These are phyloP conservation scores for Apostichopus leukothele DNA, from an alignment of 53 echinoderm and acorn worm species.

Conservation along the genomic window DNA sequence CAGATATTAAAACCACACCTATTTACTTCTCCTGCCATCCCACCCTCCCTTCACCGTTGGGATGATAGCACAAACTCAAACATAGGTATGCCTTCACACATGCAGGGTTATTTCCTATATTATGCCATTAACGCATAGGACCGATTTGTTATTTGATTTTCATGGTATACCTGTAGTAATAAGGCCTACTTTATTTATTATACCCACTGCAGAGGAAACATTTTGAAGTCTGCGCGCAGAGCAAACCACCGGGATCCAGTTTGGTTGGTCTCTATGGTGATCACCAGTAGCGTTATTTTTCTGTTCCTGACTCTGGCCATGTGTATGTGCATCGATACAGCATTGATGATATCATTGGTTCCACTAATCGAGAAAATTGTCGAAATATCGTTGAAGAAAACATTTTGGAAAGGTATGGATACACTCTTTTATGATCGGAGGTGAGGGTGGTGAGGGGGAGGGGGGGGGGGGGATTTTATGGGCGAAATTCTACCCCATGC, in stretches of 20 bases:
- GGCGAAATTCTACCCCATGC: not conserved
- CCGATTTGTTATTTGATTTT: no score
- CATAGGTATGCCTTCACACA: no score
- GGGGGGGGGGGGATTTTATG: not conserved
- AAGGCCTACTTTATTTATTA: not conserved
- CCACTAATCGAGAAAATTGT: conserved; percentile 6
- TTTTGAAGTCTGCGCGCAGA: conserved; percentile 29
- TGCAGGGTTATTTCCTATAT: no score
- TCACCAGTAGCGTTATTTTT: not conserved
- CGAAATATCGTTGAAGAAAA: not conserved
- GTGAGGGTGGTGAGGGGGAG: not conserved
- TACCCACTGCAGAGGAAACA: not conserved
- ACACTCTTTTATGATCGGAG: no score
- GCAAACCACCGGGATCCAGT: conserved; percentile 43
- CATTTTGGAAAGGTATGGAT: not conserved
- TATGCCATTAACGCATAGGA: no score
- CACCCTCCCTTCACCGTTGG: no score
- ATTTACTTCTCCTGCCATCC: no score
- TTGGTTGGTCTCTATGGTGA: conserved; percentile 16
- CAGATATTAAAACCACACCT: no score
- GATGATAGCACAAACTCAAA: no score
- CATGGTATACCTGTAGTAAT: no score
- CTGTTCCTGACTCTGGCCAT: not conserved
- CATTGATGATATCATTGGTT: not conserved
- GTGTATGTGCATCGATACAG: not conserved